Conservation (phyloP, 2,797 vertebrate species). For the Tenualosa ilisha region DNA sequence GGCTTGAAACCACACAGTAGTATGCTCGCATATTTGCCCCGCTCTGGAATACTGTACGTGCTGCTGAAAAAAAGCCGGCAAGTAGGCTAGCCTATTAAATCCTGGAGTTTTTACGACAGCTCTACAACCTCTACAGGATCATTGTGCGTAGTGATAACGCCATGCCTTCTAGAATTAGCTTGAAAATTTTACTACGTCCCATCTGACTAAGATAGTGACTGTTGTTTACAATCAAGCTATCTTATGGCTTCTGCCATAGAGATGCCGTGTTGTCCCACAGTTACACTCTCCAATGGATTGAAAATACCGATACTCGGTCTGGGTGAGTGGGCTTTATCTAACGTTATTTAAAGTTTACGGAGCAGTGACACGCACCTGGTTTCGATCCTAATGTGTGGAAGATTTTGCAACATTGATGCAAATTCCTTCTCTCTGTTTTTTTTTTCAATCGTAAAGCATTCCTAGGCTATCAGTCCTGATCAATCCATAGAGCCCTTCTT, state of each 20-base stretch:
- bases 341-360: not conserved
- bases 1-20: no score
- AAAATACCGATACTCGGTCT: constrained; percentile 71
- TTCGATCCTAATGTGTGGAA: no score
- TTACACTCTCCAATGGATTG: constrained; percentile 69
- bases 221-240: not conserved
- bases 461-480: not conserved
- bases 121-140: not conserved
- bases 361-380: not conserved
- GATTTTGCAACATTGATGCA: not conserved
- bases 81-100: not conserved
- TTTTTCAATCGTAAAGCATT: no score
- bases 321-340: constrained; percentile 50
- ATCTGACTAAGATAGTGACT: not conserved
- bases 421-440: not conserved
- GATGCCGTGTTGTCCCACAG: constrained; percentile 55
- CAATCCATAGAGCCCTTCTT: no score
- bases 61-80: not conserved
- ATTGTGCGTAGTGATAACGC: not conserved
- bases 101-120: not conserved
- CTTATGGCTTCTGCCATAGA: constrained; percentile 44
- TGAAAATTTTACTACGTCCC: not conserved
- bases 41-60: not conserved
- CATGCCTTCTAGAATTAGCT: not conserved
- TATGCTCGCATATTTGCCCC: not conserved